Evolutionary conservation across 2,113 vertebrate genomes (phyloP).

Genomic region (Sinocyclocheilus anshuiensis): DNA sequence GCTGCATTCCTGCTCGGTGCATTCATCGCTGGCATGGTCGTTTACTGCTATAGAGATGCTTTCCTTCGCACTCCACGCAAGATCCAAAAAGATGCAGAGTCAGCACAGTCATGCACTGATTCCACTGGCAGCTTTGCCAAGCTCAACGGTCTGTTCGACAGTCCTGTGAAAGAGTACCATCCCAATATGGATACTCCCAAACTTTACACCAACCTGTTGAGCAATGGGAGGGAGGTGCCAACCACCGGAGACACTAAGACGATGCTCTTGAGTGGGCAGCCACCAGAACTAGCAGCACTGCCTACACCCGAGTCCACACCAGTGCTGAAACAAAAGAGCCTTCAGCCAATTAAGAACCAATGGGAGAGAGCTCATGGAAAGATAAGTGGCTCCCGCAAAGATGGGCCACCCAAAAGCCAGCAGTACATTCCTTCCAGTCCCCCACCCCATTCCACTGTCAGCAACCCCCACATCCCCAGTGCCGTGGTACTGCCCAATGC

Average conservation of each 20-base stretch:
- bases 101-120: conserved; percentile 90
- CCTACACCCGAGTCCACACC: conserved; percentile 96
- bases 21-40: conserved; percentile 91
- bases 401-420: conserved; percentile 82
- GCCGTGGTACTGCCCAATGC: conserved; percentile 97
- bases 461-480: conserved; percentile 92
- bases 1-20: conserved; percentile 95
- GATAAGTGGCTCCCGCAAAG: conserved; percentile 81
- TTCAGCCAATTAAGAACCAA: conserved; percentile 91
- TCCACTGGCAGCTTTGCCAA: conserved; percentile 95
- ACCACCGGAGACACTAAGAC: conserved; percentile 84
- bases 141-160: conserved; percentile 93
- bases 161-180: conserved; percentile 95
- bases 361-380: conserved; percentile 85
- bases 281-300: conserved; percentile 91
- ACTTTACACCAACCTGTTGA: conserved; percentile 91
- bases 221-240: conserved; percentile 85
- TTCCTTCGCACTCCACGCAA: conserved; percentile 89
- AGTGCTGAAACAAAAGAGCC: conserved; percentile 91
- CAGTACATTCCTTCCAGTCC: conserved; percentile 90
- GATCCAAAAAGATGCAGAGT: conserved; percentile 92
- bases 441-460: conserved; percentile 84
- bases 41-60: conserved; percentile 93
- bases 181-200: conserved; percentile 92
- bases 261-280: conserved; percentile 87